Conservation (phyloP, 2,797 vertebrate species). For the Sebastolobus altivelis region DNA sequence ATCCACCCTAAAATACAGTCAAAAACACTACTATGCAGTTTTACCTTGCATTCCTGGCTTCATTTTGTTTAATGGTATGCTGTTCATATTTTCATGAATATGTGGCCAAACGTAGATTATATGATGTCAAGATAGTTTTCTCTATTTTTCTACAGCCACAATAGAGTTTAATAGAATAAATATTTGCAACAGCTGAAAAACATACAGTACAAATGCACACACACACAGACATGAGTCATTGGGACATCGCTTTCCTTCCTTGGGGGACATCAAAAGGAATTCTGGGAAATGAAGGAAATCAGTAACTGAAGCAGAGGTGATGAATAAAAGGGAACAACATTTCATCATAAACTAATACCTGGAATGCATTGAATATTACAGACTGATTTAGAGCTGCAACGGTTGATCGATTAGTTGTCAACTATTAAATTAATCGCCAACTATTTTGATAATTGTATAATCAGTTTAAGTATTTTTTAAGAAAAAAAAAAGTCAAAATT, state of each 20-base stretch:
- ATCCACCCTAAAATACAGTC: slow-evolving; percentile 15
- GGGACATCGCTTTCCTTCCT: background rate
- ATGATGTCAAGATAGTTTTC: slow-evolving; percentile 37
- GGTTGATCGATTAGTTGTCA: no score
- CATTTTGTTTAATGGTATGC: slow-evolving; percentile 23
- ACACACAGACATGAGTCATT: slow-evolving; percentile 8
- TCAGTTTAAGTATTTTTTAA: no score
- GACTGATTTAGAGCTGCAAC: background rate
- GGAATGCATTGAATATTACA: background rate
- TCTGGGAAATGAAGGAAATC: slow-evolving; percentile 41
- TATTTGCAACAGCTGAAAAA: background rate
- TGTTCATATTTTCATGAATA: slow-evolving; percentile 23
- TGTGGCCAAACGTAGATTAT: slow-evolving; percentile 23
- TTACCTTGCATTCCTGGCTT: slow-evolving; percentile 54
- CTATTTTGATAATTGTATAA: no score
- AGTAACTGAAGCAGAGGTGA: background rate
- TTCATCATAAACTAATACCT: background rate
- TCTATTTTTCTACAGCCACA: slow-evolving; percentile 9
- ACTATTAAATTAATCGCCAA: no score
- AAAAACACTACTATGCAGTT: slow-evolving; percentile 62
- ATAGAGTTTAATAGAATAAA: background rate
- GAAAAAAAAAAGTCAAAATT: no score
- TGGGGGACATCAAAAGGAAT: slow-evolving; percentile 1
- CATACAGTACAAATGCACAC: background rate
- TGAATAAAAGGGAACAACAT: slow-evolving; percentile 2